These are phyloP conservation scores for Chiroxiphia lanceolata DNA, from an alignment of 2,797 vertebrate genomes.

Conservation along the genomic window DNA sequence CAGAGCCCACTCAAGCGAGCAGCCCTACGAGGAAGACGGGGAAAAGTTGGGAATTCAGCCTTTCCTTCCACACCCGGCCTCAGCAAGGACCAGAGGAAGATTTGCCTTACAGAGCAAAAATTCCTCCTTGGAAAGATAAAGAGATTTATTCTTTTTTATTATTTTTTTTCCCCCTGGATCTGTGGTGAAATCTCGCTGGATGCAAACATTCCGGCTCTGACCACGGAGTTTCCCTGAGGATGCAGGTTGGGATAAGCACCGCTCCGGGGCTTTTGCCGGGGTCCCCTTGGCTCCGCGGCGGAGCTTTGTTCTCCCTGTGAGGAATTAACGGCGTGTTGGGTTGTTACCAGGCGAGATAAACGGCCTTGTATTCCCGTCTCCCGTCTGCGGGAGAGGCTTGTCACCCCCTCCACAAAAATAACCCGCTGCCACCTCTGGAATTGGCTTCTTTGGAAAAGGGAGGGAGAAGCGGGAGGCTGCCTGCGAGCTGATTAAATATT, in stretches of 20 bases:
- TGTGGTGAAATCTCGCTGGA: neutral
- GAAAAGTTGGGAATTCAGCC: slow-evolving; percentile 17
- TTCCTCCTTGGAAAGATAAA: neutral
- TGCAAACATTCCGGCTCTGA: neutral
- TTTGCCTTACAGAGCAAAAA: slow-evolving; percentile 12
- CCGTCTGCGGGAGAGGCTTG: neutral
- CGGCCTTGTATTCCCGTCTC: neutral
- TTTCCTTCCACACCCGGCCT: neutral
- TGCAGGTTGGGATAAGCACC: neutral
- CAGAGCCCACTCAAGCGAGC: neutral
- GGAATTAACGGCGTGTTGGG: neutral
- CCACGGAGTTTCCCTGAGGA: neutral
- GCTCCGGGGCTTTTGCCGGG: neutral
- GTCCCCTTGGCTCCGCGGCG: neutral
- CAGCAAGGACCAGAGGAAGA: neutral
- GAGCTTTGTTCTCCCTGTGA: slow-evolving; percentile 47
- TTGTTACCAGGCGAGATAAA: neutral
- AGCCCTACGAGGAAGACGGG: neutral
- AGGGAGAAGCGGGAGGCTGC: neutral
- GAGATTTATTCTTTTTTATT: neutral
- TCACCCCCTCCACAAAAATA: neutral
- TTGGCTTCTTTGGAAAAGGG: neutral
- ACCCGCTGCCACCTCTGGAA: neutral
- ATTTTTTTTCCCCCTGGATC: fast-evolving
- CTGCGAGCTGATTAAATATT: neutral